These are phyloP conservation scores for Beaufortia kweichowensis DNA, from an alignment of 2,113 vertebrate genomes.

Conservation along the genomic window DNA sequence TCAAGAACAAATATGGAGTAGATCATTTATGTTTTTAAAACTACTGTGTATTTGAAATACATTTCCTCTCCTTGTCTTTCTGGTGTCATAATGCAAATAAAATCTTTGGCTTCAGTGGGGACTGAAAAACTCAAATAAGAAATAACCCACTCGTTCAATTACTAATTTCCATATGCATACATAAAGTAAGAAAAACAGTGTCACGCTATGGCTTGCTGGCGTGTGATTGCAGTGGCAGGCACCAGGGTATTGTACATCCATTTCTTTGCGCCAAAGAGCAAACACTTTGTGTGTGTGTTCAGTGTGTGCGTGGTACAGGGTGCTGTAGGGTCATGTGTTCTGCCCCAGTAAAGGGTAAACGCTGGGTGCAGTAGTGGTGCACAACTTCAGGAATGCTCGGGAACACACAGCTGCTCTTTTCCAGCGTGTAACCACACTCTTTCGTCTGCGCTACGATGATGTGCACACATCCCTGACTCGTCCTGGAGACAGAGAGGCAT, in stretches of 20 bases:
- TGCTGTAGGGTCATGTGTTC: constrained; percentile 93
- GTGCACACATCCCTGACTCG: constrained; percentile 94
- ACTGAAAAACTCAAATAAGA: constrained; percentile 24
- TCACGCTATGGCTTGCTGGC: constrained; percentile 7
- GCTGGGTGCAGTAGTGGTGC: constrained; percentile 85
- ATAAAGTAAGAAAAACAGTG: constrained; percentile 18
- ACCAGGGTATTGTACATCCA: constrained; percentile 8
- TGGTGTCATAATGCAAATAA: background rate
- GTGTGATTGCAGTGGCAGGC: background rate
- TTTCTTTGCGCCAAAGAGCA: constrained; percentile 6
- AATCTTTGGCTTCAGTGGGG: constrained; percentile 24
- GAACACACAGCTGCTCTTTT: constrained; percentile 89
- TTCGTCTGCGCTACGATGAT: constrained; percentile 97
- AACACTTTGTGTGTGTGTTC: constrained; percentile 36
- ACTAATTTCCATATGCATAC: constrained; percentile 4
- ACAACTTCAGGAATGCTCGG: constrained; percentile 88
- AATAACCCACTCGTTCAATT: background rate
- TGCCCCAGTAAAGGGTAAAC: constrained; percentile 91
- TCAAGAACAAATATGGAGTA: too few relatives aligned
- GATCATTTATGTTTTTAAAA: background rate
- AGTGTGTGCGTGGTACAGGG: constrained; percentile 76
- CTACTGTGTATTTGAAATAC: constrained; percentile 41
- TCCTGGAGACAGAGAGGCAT: constrained; percentile 70
- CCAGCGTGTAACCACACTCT: constrained; percentile 87
- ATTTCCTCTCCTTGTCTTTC: constrained; percentile 1